phyloP scores from a whole-genome alignment of 2,888 invertebrate genomes.

The Gymnosoma rotundatum region DNA sequence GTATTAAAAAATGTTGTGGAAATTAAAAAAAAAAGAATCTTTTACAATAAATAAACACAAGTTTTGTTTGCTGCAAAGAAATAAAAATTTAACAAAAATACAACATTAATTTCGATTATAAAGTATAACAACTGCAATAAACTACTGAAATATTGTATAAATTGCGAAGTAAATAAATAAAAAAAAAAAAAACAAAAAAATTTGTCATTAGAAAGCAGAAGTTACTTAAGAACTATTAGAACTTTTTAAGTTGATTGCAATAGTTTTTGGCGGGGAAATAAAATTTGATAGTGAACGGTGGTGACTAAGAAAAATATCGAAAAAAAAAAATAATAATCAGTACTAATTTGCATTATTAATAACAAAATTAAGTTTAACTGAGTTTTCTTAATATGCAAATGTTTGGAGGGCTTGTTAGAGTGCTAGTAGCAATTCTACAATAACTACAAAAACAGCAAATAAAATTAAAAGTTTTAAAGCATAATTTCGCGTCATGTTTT shows the following conservation, averaged over 20 bases:
- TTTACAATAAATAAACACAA: constrained; percentile 61
- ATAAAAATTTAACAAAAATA: constrained; percentile 41
- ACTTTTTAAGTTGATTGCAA: background rate
- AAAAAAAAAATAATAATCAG: background rate
- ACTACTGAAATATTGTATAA: constrained; percentile 34
- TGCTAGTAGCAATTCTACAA: too few species aligned
- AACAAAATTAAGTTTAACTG: too few species aligned
- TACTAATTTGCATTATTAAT: background rate
- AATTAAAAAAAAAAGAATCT: constrained; percentile 10
- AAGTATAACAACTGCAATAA: constrained; percentile 56
- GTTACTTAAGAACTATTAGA: constrained; percentile 11
- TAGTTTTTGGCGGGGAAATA: background rate
- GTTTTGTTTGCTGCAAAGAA: constrained; percentile 47
- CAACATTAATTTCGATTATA: constrained; percentile 67
- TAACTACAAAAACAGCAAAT: too few species aligned
- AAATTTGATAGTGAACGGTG: too few species aligned
- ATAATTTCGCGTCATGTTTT: too few species aligned
- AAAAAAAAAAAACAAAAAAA: background rate
- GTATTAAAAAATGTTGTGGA: constrained; percentile 29
- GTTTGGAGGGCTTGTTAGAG: too few species aligned
- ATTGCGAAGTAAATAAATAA: background rate
- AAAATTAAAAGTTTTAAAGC: too few species aligned
- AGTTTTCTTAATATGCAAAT: too few species aligned
- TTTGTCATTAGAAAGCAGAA: constrained; percentile 44
- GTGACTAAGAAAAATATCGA: background rate